Conservation (phyloP, 2,888 invertebrate genomes). For the Apodemia hepburni region DNA sequence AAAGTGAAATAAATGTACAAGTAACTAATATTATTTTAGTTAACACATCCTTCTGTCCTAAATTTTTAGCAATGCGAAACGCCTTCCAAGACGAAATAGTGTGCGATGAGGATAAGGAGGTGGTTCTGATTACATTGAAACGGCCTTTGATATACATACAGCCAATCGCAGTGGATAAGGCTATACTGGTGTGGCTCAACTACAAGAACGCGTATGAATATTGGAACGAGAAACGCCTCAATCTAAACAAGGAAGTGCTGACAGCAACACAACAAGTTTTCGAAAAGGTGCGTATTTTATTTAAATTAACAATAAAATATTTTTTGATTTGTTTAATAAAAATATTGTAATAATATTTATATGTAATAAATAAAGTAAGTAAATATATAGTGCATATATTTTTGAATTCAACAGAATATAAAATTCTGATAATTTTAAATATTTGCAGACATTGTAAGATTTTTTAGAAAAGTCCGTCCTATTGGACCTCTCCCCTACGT, state of each 20-base stretch:
- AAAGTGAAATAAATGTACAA: too few species aligned
- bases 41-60: too few species aligned
- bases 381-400: too few species aligned
- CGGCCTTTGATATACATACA: conserved; percentile 97
- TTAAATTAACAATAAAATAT: not conserved
- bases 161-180: conserved; percentile 98
- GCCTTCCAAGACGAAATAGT: conserved; percentile 95
- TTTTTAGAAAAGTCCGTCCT: too few species aligned
- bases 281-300: conserved; percentile 50
- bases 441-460: too few species aligned
- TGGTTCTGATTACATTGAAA: conserved; percentile 94
- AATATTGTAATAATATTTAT: too few species aligned
- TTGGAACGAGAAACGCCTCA: conserved; percentile 97
- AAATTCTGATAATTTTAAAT: too few species aligned
- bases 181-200: conserved; percentile 98
- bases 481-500: too few species aligned
- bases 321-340: too few species aligned
- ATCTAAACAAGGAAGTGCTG: conserved; percentile 92
- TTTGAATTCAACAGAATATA: too few species aligned
- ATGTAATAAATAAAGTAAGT: too few species aligned
- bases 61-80: conserved; percentile 81
- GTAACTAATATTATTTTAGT: too few species aligned
- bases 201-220: conserved; percentile 99
- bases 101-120: conserved; percentile 90
- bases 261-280: conserved; percentile 86